Evolutionary conservation across 2,797 vertebrate genomes (phyloP).

Genomic region (Darevskia nairensis): DNA sequence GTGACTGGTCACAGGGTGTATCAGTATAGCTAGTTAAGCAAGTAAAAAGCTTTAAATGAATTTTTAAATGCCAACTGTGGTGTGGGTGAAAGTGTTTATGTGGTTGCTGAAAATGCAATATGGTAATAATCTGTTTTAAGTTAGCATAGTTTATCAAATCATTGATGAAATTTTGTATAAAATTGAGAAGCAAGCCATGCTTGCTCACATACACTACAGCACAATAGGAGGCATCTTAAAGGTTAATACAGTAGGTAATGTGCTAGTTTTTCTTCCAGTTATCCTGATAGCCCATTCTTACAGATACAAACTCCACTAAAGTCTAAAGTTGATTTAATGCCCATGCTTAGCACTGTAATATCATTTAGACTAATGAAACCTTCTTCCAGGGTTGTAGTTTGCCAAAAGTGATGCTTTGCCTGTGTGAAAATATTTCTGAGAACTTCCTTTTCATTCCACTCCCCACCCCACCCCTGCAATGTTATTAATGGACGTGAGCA

Average conservation of each 20-base stretch:
- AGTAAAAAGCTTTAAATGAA: neutral
- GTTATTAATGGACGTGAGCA: no score
- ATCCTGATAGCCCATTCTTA: neutral
- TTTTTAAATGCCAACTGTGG: conserved; percentile 2
- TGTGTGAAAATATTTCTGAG: neutral
- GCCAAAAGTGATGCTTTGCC: neutral
- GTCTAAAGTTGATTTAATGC: neutral
- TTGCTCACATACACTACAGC: rapidly evolving
- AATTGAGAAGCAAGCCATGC: neutral
- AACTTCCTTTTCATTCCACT: neutral
- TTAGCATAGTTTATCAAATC: neutral
- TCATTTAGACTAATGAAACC: conserved; percentile 17
- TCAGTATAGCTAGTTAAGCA: neutral
- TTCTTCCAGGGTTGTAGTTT: neutral
- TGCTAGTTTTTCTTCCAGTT: neutral
- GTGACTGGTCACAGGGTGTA: neutral
- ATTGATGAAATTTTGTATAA: neutral
- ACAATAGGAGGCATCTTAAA: neutral
- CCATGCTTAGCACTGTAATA: rapidly evolving
- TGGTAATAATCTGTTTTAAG: neutral
- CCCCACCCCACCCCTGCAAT: no score
- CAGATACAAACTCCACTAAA: neutral
- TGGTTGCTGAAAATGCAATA: neutral
- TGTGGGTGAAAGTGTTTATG: neutral
- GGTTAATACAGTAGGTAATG: neutral